A percentile compares a stretch with the other conserved stretches of the same genome.
Conservation (phyloP, 2,113 vertebrate genomes). For the Mustela lutreola region DNA sequence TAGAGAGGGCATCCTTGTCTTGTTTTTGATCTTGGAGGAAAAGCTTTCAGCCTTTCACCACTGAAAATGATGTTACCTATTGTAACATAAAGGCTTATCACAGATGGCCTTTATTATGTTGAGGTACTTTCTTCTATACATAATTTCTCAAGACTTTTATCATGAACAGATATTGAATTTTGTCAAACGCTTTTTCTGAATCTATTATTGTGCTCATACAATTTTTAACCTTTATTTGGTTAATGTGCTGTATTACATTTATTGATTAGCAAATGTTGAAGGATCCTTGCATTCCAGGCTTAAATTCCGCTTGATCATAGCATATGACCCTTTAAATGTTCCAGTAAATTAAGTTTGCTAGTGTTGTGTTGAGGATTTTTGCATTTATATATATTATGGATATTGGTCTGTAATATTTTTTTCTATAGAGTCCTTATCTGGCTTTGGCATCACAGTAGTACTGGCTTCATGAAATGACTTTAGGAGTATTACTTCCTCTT, state of each 20-base stretch:
- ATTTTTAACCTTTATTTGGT: background rate
- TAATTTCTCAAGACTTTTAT: background rate
- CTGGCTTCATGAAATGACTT: background rate
- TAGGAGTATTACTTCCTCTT: background rate
- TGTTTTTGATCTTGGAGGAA: background rate
- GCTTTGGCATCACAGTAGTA: background rate
- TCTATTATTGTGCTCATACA: background rate
- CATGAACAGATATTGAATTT: background rate
- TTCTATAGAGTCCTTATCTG: background rate
- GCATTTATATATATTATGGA: background rate
- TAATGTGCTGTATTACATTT: background rate
- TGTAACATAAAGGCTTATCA: background rate
- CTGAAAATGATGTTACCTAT: background rate
- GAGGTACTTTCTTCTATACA: background rate
- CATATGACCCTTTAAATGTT: background rate
- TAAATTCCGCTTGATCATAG: background rate
- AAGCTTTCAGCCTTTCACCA: background rate
- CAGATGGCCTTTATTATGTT: background rate
- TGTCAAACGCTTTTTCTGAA: background rate
- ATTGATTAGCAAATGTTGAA: slow-evolving; percentile 7
- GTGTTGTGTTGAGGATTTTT: background rate
- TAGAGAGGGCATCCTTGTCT: background rate
- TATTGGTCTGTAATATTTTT: background rate
- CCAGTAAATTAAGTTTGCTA: background rate
- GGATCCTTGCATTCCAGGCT: background rate